These are phyloP conservation scores for Wiebesia pumilae DNA, from an alignment of 1,140 invertebrate genomes.

Conservation along the genomic window DNA sequence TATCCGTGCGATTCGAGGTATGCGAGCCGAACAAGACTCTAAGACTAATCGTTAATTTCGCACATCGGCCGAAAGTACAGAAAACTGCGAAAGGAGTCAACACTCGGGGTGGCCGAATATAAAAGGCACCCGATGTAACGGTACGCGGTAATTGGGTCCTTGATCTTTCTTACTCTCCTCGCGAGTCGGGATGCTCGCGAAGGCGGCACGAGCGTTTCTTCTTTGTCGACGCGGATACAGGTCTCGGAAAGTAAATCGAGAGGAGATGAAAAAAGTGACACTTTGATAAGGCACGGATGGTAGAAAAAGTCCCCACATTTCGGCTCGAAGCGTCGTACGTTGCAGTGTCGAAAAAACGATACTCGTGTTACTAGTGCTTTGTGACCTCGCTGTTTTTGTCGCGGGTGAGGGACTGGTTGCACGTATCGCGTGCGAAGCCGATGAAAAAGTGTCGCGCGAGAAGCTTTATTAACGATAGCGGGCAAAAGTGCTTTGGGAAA, in stretches of 20 bases:
- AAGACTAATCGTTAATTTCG: conserved; percentile 29
- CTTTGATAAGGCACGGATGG: conserved; percentile 35
- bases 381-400: background rate
- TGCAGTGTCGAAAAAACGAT: conserved; percentile 10
- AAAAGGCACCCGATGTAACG: conserved; percentile 51
- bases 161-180: conserved; percentile 35
- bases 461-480: conserved; percentile 33
- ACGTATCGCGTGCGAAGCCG: background rate
- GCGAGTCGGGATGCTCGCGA: background rate
- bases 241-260: conserved; percentile 13
- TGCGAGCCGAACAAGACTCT: background rate
- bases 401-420: background rate
- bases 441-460: conserved; percentile 24
- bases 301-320: background rate
- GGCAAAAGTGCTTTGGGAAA: background rate
- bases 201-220: conserved; percentile 12
- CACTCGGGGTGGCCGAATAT: conserved; percentile 56
- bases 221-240: background rate
- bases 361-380: conserved; percentile 8
- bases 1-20: background rate
- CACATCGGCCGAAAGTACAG: background rate
- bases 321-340: background rate
- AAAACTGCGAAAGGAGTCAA: conserved; percentile 1
- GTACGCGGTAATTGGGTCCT: conserved; percentile 52
- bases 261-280: conserved; percentile 36